Evolutionary conservation across 2,113 vertebrate genomes (phyloP).

Genomic region (Mustela nigripes): DNA sequence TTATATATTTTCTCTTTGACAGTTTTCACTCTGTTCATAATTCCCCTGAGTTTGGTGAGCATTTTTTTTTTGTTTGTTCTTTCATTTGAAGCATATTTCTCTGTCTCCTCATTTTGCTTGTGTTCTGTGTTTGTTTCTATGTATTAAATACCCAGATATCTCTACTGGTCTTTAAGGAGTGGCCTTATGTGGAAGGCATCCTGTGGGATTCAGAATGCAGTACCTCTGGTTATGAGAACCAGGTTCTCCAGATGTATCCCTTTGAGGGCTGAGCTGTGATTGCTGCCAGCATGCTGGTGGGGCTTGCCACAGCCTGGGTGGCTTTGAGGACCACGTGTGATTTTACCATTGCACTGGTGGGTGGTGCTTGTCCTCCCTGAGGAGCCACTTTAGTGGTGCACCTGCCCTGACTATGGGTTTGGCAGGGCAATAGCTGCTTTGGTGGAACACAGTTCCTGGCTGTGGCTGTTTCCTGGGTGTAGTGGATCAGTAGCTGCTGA

Average conservation of each 20-base stretch:
- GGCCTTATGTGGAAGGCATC: not conserved
- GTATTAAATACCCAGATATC: not conserved
- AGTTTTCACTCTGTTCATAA: not conserved
- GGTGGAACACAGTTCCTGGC: not conserved
- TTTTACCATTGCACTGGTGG: not conserved
- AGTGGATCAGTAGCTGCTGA: not conserved
- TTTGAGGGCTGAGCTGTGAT: not conserved
- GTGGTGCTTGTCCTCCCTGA: not conserved
- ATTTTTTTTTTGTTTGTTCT: not conserved
- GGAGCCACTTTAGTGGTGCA: not conserved
- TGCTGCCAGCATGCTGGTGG: not conserved
- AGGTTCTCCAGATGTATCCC: not conserved
- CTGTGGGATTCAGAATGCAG: not conserved
- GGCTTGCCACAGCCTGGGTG: not conserved
- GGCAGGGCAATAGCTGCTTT: not conserved
- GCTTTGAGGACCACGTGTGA: not conserved
- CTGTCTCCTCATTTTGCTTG: not conserved
- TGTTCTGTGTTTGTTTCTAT: not conserved
- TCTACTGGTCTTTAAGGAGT: not conserved
- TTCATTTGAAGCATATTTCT: not conserved
- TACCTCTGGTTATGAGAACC: not conserved
- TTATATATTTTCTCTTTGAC: not conserved
- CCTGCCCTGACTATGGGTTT: not conserved
- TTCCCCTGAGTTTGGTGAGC: not conserved
- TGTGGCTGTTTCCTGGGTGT: not conserved